phyloP scores from a whole-genome alignment of 2,113 vertebrate species.

The Elachura formosa region DNA sequence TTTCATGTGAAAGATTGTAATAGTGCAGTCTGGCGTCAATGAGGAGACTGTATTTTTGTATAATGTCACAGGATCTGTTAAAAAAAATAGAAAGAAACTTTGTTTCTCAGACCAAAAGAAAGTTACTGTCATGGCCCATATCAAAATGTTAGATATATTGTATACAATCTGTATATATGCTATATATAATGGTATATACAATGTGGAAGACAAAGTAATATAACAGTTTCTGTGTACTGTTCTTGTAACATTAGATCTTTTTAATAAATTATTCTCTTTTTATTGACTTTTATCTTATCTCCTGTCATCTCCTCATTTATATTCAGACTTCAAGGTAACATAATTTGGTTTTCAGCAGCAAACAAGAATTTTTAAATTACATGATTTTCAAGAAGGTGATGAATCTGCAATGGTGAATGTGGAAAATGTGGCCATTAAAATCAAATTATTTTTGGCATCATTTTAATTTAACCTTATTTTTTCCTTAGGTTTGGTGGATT shows the following conservation, averaged over 20 bases:
- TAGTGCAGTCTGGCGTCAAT: conserved; percentile 63
- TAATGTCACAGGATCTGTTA: conserved; percentile 22
- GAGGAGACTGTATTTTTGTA: conserved; percentile 78
- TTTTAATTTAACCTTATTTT: background rate
- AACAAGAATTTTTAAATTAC: background rate
- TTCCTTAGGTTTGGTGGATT: too few species aligned
- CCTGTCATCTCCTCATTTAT: conserved; percentile 60
- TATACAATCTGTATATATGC: conserved; percentile 79
- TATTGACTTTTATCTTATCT: conserved; percentile 80
- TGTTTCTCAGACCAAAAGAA: conserved; percentile 65
- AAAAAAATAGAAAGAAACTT: conserved; percentile 12
- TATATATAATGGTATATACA: conserved; percentile 76
- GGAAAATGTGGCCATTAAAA: background rate
- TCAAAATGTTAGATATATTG: conserved; percentile 70
- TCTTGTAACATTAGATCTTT: conserved; percentile 83
- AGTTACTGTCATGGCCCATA: conserved; percentile 54
- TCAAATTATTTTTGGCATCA: background rate
- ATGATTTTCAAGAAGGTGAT: background rate
- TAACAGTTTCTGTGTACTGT: conserved; percentile 79
- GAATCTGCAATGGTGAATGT: background rate
- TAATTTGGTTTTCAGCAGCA: background rate
- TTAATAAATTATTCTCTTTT: conserved; percentile 84
- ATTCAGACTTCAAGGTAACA: background rate
- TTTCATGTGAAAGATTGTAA: conserved; percentile 55
- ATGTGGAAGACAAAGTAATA: conserved; percentile 76